Conservation (phyloP, 2,113 vertebrate species). For the Lichenostomus cassidix region DNA sequence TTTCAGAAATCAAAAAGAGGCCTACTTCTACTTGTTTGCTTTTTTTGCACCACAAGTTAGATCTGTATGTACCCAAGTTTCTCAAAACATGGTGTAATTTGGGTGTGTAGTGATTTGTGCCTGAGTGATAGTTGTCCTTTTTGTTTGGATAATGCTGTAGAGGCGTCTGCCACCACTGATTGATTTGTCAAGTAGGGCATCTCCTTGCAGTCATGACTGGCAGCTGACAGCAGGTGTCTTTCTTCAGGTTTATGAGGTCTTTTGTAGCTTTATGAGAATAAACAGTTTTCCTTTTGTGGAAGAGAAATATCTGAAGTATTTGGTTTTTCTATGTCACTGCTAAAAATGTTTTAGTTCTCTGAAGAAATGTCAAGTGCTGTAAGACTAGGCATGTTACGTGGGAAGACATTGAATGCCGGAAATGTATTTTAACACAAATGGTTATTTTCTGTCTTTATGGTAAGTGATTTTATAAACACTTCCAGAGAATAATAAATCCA, state of each 20-base stretch:
- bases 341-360: not conserved
- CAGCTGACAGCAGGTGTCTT: not conserved
- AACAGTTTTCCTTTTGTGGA: not conserved
- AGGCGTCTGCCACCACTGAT: not conserved
- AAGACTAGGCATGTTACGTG: not conserved
- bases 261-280: not conserved
- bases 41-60: not conserved
- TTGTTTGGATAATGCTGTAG: not conserved
- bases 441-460: conserved; percentile 6
- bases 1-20: not conserved
- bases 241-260: not conserved
- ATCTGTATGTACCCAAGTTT: not conserved
- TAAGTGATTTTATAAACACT: not conserved
- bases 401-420: conserved; percentile 1
- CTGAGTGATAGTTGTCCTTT: not conserved
- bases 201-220: not conserved
- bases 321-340: not conserved
- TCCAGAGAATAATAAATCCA: not conserved
- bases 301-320: not conserved
- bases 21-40: not conserved
- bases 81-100: not conserved
- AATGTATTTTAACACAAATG: not conserved
- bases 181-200: not conserved
- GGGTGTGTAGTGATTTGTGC: not conserved
- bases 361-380: not conserved